Evolutionary conservation across 2,113 vertebrate species (phyloP).

Genomic region (Haemorhous mexicanus): DNA sequence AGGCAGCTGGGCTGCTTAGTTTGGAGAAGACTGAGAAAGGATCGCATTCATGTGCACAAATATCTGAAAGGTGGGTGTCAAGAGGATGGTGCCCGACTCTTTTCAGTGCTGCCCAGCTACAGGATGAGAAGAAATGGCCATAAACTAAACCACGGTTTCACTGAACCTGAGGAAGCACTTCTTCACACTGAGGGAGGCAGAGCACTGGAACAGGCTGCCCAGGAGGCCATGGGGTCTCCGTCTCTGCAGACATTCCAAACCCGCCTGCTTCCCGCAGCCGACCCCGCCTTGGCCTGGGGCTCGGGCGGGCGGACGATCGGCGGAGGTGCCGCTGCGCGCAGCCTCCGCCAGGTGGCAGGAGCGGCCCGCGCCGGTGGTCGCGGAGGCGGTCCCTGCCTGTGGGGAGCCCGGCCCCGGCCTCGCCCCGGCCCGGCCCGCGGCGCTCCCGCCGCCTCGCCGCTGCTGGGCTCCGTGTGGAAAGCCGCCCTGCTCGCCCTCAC

Average conservation of each 20-base stretch:
- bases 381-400: accelerated
- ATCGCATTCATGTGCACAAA: not conserved
- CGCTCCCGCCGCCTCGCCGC: not conserved
- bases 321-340: not conserved
- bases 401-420: not conserved
- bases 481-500: not conserved
- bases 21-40: not conserved
- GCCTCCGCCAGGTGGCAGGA: slow-evolving; percentile 18
- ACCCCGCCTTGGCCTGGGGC: not conserved
- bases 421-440: accelerated
- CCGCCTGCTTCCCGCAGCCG: not conserved
- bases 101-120: not conserved
- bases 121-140: not conserved
- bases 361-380: not conserved
- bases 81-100: not conserved
- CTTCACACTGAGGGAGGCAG: not conserved
- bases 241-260: not conserved
- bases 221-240: too few species aligned
- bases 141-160: not conserved
- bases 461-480: not conserved
- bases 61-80: not conserved
- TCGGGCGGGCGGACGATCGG: not conserved
- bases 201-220: not conserved
- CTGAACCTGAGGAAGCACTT: not conserved
- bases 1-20: not conserved